These are phyloP conservation scores for Aurelia coerulea DNA, from an alignment of 30 jellyfish, hydroid and myxozoan species.

Conservation along the genomic window DNA sequence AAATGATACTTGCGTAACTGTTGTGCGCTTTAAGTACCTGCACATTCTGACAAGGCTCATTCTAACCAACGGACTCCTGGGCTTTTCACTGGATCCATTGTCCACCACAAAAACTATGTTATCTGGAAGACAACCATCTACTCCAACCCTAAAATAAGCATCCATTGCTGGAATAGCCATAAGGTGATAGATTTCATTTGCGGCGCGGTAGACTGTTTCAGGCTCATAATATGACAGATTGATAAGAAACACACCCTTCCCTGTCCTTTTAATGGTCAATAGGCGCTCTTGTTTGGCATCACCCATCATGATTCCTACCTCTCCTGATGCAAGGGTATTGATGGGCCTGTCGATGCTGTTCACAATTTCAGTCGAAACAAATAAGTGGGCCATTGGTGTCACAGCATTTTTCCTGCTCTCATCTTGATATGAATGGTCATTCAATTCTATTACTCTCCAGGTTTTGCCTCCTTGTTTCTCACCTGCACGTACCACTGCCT, in stretches of 20 bases:
- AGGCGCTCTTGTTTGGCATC: conserved; percentile 5
- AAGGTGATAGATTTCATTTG: neutral
- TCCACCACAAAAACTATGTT: conserved; percentile 16
- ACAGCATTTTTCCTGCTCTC: conserved; percentile 17
- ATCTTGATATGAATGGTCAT: conserved; percentile 3
- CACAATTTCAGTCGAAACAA: conserved; percentile 3
- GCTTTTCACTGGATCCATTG: conserved; percentile 23
- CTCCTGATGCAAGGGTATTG: conserved; percentile 7
- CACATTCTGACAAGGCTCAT: conserved; percentile 14
- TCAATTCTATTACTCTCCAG: neutral
- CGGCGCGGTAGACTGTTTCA: conserved; percentile 9
- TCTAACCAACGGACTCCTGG: conserved; percentile 10
- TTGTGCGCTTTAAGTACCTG: neutral
- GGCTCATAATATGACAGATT: conserved; percentile 10
- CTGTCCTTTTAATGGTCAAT: conserved; percentile 1
- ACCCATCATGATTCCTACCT: conserved; percentile 1
- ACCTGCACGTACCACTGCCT: neutral
- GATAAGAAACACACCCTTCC: conserved; percentile 5
- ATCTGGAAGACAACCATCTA: neutral
- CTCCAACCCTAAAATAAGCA: neutral
- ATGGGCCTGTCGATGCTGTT: conserved; percentile 2
- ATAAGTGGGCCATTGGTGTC: conserved; percentile 24
- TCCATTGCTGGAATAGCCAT: conserved; percentile 19
- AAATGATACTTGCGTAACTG: conserved; percentile 19
- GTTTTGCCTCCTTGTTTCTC: conserved; percentile 8